Conservation (phyloP, 2,888 invertebrate species). For the Apodemia mormo region DNA sequence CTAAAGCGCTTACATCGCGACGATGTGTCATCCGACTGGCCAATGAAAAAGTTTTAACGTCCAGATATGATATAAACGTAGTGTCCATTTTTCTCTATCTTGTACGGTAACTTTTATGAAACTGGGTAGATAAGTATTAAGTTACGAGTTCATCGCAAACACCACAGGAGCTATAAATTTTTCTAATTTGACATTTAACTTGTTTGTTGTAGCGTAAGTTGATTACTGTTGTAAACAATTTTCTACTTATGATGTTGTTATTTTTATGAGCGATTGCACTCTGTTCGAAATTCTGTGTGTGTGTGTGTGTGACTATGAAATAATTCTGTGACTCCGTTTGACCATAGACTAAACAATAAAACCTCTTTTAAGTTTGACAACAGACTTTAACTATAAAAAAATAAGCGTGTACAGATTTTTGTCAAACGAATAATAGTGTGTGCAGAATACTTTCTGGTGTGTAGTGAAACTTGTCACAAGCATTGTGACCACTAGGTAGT, state of each 20-base stretch:
- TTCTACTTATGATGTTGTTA: neutral
- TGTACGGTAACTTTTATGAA: constrained; percentile 17
- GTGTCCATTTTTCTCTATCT: constrained; percentile 22
- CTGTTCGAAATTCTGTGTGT: too few relatives aligned
- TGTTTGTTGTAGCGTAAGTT: neutral
- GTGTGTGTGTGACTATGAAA: too few relatives aligned
- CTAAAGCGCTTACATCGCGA: constrained; percentile 43
- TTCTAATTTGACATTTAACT: constrained; percentile 16
- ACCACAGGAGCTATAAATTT: constrained; percentile 8
- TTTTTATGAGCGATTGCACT: too few relatives aligned
- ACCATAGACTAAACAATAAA: too few relatives aligned
- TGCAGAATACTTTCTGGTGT: too few relatives aligned
- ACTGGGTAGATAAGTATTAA: constrained; percentile 19
- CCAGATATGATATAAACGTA: constrained; percentile 26
- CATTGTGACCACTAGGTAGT: too few relatives aligned
- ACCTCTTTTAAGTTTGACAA: too few relatives aligned
- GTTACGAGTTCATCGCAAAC: constrained; percentile 11
- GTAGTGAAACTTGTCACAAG: too few relatives aligned
- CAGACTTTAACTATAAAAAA: too few relatives aligned
- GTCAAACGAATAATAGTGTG: too few relatives aligned
- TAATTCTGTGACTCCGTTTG: too few relatives aligned
- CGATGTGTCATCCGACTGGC: constrained; percentile 54
- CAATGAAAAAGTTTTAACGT: constrained; percentile 63
- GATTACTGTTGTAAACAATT: neutral
- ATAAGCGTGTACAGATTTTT: too few relatives aligned